Base-by-base conservation (phyloP, 2,797 vertebrate genomes). In the Australoheros facetus region DNA sequence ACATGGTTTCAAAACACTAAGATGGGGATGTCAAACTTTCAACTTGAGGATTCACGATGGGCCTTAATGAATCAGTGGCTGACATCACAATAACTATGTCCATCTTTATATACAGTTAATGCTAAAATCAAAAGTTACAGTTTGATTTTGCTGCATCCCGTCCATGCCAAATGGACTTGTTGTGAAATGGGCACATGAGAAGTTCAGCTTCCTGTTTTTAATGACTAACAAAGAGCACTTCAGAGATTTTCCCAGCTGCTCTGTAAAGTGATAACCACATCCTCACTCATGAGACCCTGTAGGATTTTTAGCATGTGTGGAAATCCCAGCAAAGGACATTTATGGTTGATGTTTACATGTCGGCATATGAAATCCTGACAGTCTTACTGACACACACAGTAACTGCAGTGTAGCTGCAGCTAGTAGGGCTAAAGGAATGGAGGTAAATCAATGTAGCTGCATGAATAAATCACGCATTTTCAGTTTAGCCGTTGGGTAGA, bases 141-240 rank as follows among this genome's bases (percentile, higher is more conserved):
- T 45, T 28, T 12, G 26, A 26, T 66, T 66, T 66, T 73, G 66
- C 64, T 81, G 85, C 78, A 83, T 89, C 85, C 87, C 84, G 84
- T 85, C 56, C 60, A 73, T 80, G 81, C 79, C 86, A 84, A 74
- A 86, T 70, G 77, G 75, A 78, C 81, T 71, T 85, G 84, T 87
- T 87, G 78, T 83, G 85, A 91, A 89, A 93, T 78, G 82, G 76
- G 85, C 79, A 85, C 92, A 84, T 37, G 55, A 87, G 87, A 77
- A 84, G 83, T 86, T 89, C 69, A 45, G 72, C 81, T 81, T 93
- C 91, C 92, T 91, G 88, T 86, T 91, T 90, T 77, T 81, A 84
- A 79, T 71, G 70, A 77, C 78, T 75, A 79, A 85, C 55, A 80
- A 79, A 81, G 62, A 86, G 78, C 5, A 75, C 81, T 85, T 85